phyloP scores from a whole-genome alignment of 2,113 vertebrate genomes.

The Tachuris rubrigastra region DNA sequence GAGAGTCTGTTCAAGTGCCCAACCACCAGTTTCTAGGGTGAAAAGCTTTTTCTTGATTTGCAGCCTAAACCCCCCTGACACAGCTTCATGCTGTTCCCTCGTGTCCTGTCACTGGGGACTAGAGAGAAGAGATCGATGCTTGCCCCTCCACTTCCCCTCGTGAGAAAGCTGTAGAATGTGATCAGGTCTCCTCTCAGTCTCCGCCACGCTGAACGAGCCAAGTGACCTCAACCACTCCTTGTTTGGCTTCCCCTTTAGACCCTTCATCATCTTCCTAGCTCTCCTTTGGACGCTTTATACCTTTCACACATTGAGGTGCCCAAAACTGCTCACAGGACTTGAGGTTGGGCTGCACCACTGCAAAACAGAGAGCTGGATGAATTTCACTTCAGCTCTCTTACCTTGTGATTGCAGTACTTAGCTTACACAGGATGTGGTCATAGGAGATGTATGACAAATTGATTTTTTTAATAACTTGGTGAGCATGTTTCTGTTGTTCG shows the following conservation, averaged over 20 bases:
- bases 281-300: neutral
- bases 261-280: neutral
- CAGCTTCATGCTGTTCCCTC: neutral
- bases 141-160: neutral
- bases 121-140: neutral
- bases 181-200: neutral
- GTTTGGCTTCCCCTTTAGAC: fast-evolving
- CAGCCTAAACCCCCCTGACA: neutral
- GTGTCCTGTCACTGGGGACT: neutral
- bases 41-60: neutral
- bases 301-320: neutral
- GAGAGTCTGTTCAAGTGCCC: neutral
- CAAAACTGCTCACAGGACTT: neutral
- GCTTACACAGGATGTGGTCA: neutral
- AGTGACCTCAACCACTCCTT: neutral
- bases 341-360: neutral
- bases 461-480: neutral
- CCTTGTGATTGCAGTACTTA: neutral
- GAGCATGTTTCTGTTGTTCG: neutral
- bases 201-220: neutral
- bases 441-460: neutral
- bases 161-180: neutral
- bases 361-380: neutral
- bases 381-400: neutral
- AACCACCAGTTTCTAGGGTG: neutral